Base-by-base conservation (phyloP, 1,140 invertebrate genomes). In the Pseudomyrmex dendroicus region DNA sequence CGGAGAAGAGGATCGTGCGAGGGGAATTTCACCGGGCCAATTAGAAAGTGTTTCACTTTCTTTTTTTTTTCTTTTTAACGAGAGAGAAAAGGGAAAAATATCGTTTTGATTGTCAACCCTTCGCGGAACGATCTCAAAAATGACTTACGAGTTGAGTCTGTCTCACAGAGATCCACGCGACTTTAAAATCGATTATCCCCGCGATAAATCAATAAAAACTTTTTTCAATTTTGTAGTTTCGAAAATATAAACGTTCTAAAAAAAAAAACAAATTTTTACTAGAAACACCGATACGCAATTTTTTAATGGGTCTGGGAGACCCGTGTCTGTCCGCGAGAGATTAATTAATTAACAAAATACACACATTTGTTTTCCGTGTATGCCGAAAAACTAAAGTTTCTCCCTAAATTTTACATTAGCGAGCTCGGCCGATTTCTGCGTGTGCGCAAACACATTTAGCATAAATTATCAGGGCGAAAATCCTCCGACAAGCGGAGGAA, bases 381-480 rank as follows among this genome's bases (percentile, higher is more conserved):
- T 35, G n/a, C 54, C 35, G 5, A 35, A 35, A 35, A 35, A 35
- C 4, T 2, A 5, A 35, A 35, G 35, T 35, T 35, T 35, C 4
- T 35, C 35, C 35, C 4, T 35, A 35, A 35, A 35, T 35, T 35
- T 35, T 5, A 5, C 35, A 35, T 62, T 15, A 44, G 15, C 57
- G 48, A 44, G 46, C 25, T 64, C 59, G 61, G 25, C 61, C 73
- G 25, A 54, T 10, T 46, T 20, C 25, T 56, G n/a, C 9, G 1
- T 5, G 35, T 2, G 20, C 20, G 35, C 54, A 70, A 80, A 59
- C 54, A 22, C 54, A 44, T 48, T 80, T 59, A 59, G 56, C 54
- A 48, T 78, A 78, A 78, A 70, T 68, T 70, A 78, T 59, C 54
- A 44, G 5, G 48, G 2, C 9, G n/a, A 17, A 12, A 17, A 35